Conservation (phyloP, 2,113 vertebrate species). For the Rhipidura dahli region DNA sequence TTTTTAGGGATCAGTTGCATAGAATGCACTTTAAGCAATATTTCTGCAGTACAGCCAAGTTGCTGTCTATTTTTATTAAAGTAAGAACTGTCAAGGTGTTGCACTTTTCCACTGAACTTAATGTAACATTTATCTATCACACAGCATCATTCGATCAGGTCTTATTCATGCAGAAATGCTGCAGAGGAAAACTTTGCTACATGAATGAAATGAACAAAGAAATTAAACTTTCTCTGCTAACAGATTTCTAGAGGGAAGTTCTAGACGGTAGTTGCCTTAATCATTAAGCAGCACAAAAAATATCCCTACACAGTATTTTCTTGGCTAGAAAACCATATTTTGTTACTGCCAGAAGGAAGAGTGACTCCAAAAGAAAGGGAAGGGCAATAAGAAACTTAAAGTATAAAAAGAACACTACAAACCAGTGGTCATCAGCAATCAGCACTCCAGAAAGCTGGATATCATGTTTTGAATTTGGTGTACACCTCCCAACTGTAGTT, state of each 20-base stretch:
- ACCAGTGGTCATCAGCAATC: constrained; percentile 94
- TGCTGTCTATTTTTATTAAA: not conserved
- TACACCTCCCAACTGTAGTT: constrained; percentile 88
- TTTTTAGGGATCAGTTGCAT: not conserved
- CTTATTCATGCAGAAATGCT: not conserved
- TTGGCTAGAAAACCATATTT: not conserved
- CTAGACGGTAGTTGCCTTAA: not conserved
- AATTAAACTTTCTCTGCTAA: not conserved
- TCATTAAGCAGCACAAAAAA: not conserved
- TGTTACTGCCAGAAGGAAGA: not conserved
- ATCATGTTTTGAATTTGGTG: constrained; percentile 78
- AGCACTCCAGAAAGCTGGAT: constrained; percentile 91
- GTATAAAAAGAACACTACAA: not conserved
- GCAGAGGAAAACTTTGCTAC: not conserved
- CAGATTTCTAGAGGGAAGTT: not conserved
- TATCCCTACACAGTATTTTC: not conserved
- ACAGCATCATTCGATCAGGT: not conserved
- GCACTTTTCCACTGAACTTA: not conserved
- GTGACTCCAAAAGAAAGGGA: not conserved
- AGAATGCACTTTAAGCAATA: not conserved
- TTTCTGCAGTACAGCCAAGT: not conserved
- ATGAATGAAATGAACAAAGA: not conserved
- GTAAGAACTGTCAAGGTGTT: not conserved
- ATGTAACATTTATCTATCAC: not conserved
- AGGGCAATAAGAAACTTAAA: not conserved